Percentiles rank a stretch among this genome's conserved stretches.
Conservation (phyloP, 1,140 invertebrate species). For the Drosophila sp. region DNA sequence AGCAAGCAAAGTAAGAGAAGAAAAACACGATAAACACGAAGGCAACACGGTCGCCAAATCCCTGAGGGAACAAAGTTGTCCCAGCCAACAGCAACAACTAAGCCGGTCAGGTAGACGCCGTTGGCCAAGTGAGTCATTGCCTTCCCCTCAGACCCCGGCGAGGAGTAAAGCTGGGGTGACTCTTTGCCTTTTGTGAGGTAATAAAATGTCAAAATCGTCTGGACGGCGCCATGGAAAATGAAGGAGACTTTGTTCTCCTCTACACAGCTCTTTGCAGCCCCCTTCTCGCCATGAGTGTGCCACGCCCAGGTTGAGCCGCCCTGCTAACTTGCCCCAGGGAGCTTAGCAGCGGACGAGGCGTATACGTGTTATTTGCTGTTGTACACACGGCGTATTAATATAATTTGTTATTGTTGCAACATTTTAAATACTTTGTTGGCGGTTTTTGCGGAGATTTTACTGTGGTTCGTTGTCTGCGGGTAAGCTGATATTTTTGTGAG, state of each 20-base stretch:
- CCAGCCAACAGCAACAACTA: constrained; percentile 32
- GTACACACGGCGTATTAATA: constrained; percentile 52
- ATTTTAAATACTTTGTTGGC: constrained; percentile 50
- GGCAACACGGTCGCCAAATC: constrained; percentile 18
- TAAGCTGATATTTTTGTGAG: constrained; percentile 27
- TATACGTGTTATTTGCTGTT: constrained; percentile 48
- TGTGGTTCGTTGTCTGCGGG: constrained; percentile 8
- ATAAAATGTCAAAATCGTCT: constrained; percentile 73
- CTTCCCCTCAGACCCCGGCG: neutral
- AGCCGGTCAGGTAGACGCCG: constrained; percentile 48
- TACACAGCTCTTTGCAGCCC: neutral
- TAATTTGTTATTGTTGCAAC: constrained; percentile 56
- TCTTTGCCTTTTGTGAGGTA: constrained; percentile 52
- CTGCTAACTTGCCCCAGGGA: constrained; percentile 3
- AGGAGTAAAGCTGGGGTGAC: neutral
- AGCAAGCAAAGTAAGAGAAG: constrained; percentile 7
- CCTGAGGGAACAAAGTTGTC: constrained; percentile 18
- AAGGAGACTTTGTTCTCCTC: constrained; percentile 42
- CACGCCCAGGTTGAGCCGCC: neutral
- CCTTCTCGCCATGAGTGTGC: neutral
- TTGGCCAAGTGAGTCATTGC: constrained; percentile 58
- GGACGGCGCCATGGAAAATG: constrained; percentile 64
- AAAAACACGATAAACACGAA: neutral
- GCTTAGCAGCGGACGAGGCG: constrained; percentile 31
- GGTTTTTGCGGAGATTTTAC: constrained; percentile 36